Conservation (phyloP, 2,797 vertebrate genomes). For the Pelobates cultripes region DNA sequence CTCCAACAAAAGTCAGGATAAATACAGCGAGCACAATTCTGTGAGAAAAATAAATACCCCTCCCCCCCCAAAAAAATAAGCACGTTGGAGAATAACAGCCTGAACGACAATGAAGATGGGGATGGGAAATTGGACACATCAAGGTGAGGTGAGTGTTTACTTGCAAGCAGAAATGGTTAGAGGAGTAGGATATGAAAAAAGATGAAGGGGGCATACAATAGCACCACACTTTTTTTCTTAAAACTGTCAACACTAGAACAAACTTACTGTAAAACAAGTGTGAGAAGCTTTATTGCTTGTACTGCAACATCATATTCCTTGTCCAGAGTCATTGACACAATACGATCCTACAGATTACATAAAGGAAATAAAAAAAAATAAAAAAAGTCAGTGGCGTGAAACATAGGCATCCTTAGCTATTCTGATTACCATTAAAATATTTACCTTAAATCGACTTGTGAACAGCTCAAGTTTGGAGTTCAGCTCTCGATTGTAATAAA, state of each 20-base stretch:
- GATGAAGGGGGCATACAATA: too few relatives aligned
- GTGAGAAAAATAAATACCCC: too few relatives aligned
- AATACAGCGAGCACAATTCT: too few relatives aligned
- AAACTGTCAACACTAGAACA: background rate
- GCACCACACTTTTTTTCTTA: too few relatives aligned
- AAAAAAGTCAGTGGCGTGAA: slow-evolving; percentile 29
- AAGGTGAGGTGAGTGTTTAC: too few relatives aligned
- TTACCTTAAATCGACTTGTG: slow-evolving; percentile 96
- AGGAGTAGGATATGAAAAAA: too few relatives aligned
- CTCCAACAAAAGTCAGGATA: too few relatives aligned
- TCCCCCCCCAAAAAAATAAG: too few relatives aligned
- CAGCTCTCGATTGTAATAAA: slow-evolving; percentile 98
- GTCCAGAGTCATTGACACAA: slow-evolving; percentile 98
- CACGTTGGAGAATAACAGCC: too few relatives aligned
- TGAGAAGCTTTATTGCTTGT: slow-evolving; percentile 98
- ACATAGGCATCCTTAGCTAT: background rate
- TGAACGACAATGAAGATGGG: too few relatives aligned
- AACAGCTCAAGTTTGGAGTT: slow-evolving; percentile 98
- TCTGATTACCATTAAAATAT: background rate
- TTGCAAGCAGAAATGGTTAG: too few relatives aligned
- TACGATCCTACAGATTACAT: slow-evolving; percentile 84
- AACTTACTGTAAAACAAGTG: slow-evolving; percentile 98
- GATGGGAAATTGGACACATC: too few relatives aligned
- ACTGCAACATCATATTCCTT: slow-evolving; percentile 99
- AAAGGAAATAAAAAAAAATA: slow-evolving; percentile 20